Conservation (phyloP, 1,140 invertebrate genomes). For the Lepidurus apus region DNA sequence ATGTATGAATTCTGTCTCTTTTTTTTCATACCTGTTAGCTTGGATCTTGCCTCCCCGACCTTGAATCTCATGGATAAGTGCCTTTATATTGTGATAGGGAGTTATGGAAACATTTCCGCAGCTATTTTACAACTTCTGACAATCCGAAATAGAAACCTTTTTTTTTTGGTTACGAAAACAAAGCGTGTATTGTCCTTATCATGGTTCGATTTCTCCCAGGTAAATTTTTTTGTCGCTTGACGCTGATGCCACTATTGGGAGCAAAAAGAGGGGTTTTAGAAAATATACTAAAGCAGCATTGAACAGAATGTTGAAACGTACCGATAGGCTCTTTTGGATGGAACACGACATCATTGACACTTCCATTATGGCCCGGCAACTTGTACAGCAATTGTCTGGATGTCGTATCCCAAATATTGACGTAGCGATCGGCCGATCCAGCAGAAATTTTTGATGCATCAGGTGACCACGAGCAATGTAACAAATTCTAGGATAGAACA, state of each 20-base stretch:
- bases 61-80: slow-evolving; percentile 18
- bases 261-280: slow-evolving; percentile 26
- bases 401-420: slow-evolving; percentile 96
- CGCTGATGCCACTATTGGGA: slow-evolving; percentile 68
- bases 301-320: slow-evolving; percentile 45
- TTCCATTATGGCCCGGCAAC: slow-evolving; percentile 94
- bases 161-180: slow-evolving; percentile 18
- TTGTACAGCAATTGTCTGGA: slow-evolving; percentile 88
- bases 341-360: slow-evolving; percentile 94
- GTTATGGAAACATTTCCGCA: slow-evolving; percentile 20
- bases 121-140: neutral
- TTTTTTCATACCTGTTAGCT: neutral
- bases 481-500: slow-evolving; percentile 57
- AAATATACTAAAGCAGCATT: slow-evolving; percentile 23
- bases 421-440: slow-evolving; percentile 90
- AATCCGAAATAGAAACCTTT: neutral
- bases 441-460: slow-evolving; percentile 78
- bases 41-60: neutral
- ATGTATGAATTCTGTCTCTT: neutral
- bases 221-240: slow-evolving; percentile 95
- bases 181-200: neutral
- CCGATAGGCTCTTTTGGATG: slow-evolving; percentile 90
- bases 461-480: slow-evolving; percentile 81
- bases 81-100: slow-evolving; percentile 16
- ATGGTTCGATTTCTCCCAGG: slow-evolving; percentile 82